Percentiles rank a stretch among this genome's conserved stretches.
Conservation (phyloP, 2,888 invertebrate genomes). For the Heliconius ethilla region DNA sequence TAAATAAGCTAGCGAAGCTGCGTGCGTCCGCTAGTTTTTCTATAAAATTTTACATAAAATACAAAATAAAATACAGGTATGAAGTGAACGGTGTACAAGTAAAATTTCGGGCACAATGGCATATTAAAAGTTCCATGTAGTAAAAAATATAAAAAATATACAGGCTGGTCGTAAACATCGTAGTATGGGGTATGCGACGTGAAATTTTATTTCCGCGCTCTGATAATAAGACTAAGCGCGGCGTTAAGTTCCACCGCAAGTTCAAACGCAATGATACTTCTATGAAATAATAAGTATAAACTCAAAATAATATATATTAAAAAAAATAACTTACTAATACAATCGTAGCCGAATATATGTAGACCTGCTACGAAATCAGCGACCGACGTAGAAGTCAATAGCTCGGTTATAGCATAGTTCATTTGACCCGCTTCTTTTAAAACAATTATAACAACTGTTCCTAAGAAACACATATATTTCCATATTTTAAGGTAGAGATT, state of each 20-base stretch:
- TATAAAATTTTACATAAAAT: too few relatives aligned
- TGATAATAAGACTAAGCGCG: not conserved
- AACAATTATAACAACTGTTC: conserved; percentile 53
- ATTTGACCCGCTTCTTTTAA: conserved; percentile 53
- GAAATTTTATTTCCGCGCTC: not conserved
- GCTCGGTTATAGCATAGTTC: conserved; percentile 55
- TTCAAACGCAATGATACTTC: not conserved
- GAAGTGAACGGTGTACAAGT: too few relatives aligned
- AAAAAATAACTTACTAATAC: conserved; percentile 60
- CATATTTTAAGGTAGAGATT: conserved; percentile 48
- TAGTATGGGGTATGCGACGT: too few relatives aligned
- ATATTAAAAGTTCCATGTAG: too few relatives aligned
- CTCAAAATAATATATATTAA: not conserved
- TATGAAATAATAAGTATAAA: too few relatives aligned
- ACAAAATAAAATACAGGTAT: too few relatives aligned
- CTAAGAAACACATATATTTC: conserved; percentile 47
- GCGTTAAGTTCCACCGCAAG: not conserved
- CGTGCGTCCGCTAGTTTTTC: too few relatives aligned
- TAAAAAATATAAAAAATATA: too few relatives aligned
- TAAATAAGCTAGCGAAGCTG: too few relatives aligned
- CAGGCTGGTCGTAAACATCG: too few relatives aligned
- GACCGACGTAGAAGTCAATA: conserved; percentile 55
- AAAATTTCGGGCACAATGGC: too few relatives aligned
- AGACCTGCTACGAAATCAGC: conserved; percentile 63
- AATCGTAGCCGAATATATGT: conserved; percentile 67